A percentile compares a stretch with the other conserved stretches of the same genome.
phyloP scores from a whole-genome alignment of 2,797 vertebrate species.

The Bovichtus variegatus region DNA sequence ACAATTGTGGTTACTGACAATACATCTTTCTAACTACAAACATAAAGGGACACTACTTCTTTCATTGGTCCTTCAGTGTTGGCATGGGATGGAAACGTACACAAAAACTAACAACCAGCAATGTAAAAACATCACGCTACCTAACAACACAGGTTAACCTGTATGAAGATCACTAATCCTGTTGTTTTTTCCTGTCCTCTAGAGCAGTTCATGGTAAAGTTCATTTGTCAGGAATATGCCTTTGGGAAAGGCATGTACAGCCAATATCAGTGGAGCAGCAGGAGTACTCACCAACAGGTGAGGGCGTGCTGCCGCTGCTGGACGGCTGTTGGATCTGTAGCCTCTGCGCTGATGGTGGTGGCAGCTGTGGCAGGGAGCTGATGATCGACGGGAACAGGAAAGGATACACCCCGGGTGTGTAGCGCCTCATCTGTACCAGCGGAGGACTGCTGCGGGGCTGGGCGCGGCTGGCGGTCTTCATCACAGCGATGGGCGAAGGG shows the following conservation, averaged over 20 bases:
- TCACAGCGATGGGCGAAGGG: slow-evolving; percentile 73
- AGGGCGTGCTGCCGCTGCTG: slow-evolving; percentile 91
- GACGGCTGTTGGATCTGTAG: slow-evolving; percentile 88
- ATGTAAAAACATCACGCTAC: neutral
- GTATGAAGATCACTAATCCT: too few species aligned
- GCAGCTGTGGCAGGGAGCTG: slow-evolving; percentile 89
- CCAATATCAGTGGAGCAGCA: neutral
- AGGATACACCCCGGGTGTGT: slow-evolving; percentile 89
- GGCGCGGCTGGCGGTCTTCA: slow-evolving; percentile 91
- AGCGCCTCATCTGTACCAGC: slow-evolving; percentile 94
- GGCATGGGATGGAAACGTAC: neutral
- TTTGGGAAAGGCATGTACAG: neutral
- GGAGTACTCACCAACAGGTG: slow-evolving; percentile 91
- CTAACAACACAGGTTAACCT: too few species aligned
- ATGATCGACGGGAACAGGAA: slow-evolving; percentile 94
- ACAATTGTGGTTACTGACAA: neutral
- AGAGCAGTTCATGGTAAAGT: too few species aligned
- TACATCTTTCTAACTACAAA: neutral
- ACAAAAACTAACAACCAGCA: neutral
- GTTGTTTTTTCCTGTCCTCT: too few species aligned
- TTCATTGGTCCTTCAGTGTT: neutral
- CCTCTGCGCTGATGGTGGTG: slow-evolving; percentile 86
- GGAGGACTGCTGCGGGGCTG: slow-evolving; percentile 89
- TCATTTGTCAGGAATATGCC: neutral
- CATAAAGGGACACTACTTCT: neutral